Conservation (phyloP, 2,113 vertebrate genomes). For the Tiliqua scincoides region DNA sequence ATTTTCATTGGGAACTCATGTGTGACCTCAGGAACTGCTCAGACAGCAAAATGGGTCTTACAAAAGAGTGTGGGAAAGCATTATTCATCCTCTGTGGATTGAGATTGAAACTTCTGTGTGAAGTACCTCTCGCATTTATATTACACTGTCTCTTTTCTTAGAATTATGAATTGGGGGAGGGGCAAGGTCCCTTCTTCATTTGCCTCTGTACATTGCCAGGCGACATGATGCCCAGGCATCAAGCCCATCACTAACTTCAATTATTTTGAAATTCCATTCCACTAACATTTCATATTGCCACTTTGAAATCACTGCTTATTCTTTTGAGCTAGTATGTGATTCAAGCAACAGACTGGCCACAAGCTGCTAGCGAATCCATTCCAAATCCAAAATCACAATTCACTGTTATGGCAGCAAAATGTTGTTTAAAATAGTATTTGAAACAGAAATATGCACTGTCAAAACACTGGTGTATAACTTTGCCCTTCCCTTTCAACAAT, state of each 20-base stretch:
- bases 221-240: not conserved
- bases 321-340: not conserved
- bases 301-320: not conserved
- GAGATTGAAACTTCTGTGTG: not conserved
- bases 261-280: not conserved
- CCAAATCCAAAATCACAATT: slow-evolving; percentile 25
- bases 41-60: slow-evolving; percentile 15
- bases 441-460: not conserved
- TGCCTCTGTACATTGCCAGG: too few relatives aligned
- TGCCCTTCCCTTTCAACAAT: not conserved
- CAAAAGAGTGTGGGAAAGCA: slow-evolving; percentile 14
- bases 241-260: not conserved
- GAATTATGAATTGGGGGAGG: too few relatives aligned
- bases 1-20: slow-evolving; percentile 18
- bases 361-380: slow-evolving; percentile 11
- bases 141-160: not conserved
- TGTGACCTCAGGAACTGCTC: slow-evolving; percentile 25
- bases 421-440: not conserved
- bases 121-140: not conserved
- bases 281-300: not conserved
- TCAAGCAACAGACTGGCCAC: slow-evolving; percentile 1
- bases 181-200: not conserved
- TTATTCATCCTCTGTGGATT: not conserved
- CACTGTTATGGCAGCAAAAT: not conserved
- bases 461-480: not conserved